A percentile compares a stretch with the other conserved stretches of the same genome.
phyloP scores from a whole-genome alignment of 2,888 invertebrate genomes.

The Eupeodes luniger region DNA sequence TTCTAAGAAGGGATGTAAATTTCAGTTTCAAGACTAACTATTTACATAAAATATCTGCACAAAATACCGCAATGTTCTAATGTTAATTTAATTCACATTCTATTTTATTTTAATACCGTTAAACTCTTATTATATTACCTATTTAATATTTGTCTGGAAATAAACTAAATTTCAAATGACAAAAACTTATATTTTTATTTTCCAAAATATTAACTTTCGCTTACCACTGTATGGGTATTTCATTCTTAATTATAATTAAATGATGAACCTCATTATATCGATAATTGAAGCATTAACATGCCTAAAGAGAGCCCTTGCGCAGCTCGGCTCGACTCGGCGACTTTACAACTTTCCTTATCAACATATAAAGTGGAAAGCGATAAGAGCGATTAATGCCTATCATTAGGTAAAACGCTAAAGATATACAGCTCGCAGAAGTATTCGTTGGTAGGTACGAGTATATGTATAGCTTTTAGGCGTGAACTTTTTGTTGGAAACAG shows the following conservation, averaged over 20 bases:
- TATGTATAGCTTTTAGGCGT: slow-evolving; percentile 39
- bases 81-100: too few species aligned
- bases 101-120: too few species aligned
- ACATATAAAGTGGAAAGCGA: slow-evolving; percentile 33
- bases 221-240: slow-evolving; percentile 30
- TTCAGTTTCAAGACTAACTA: too few species aligned
- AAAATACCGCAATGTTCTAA: too few species aligned
- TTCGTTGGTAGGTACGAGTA: too few species aligned
- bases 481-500: slow-evolving; percentile 56
- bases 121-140: neutral
- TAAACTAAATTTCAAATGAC: neutral
- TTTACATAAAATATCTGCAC: too few species aligned
- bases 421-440: slow-evolving; percentile 40
- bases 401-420: slow-evolving; percentile 35
- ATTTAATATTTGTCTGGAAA: neutral
- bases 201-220: neutral
- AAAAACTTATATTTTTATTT: slow-evolving; percentile 12
- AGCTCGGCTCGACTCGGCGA: neutral
- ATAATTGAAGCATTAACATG: slow-evolving; percentile 56
- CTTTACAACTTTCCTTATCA: slow-evolving; percentile 56
- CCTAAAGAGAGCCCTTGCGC: slow-evolving; percentile 5
- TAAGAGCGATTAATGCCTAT: slow-evolving; percentile 52
- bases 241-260: slow-evolving; percentile 16
- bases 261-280: slow-evolving; percentile 48
- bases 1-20: too few species aligned